Percentiles rank a stretch among this genome's conserved stretches.
phyloP scores from a whole-genome alignment of 2,888 invertebrate species.

The Morpho achilles region DNA sequence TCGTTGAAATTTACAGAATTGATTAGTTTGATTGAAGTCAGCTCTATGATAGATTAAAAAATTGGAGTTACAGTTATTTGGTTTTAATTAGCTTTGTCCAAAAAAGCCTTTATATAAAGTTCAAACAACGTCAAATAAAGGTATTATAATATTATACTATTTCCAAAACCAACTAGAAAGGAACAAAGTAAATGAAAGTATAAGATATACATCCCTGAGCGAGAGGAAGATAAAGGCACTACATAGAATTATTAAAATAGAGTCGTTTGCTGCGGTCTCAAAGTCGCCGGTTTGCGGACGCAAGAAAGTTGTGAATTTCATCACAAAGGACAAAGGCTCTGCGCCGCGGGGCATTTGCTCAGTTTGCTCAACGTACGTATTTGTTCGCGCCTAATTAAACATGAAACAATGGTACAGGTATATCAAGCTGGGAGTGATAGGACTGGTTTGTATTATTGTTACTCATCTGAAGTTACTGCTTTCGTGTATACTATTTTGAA shows the following conservation, averaged over 20 bases:
- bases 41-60: too few relatives aligned
- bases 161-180: not conserved
- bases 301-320: slow-evolving; percentile 69
- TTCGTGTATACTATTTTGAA: slow-evolving; percentile 2
- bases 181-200: slow-evolving; percentile 6
- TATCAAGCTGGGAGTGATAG: slow-evolving; percentile 46
- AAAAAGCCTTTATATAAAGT: not conserved
- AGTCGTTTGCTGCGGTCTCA: slow-evolving; percentile 57
- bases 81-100: too few relatives aligned
- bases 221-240: slow-evolving; percentile 8
- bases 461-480: slow-evolving; percentile 20
- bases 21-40: too few relatives aligned
- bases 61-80: too few relatives aligned
- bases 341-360: slow-evolving; percentile 66
- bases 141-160: not conserved
- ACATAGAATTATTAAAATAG: slow-evolving; percentile 62
- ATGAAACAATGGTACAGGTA: slow-evolving; percentile 55
- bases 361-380: slow-evolving; percentile 67
- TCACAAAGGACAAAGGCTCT: slow-evolving; percentile 70
- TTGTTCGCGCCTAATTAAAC: slow-evolving; percentile 77
- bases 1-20: too few relatives aligned
- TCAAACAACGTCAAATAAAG: not conserved
- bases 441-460: slow-evolving; percentile 40
- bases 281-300: slow-evolving; percentile 56
- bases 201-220: not conserved